phyloP scores from a whole-genome alignment of 2,797 vertebrate genomes.

The Gambusia yucatana region DNA sequence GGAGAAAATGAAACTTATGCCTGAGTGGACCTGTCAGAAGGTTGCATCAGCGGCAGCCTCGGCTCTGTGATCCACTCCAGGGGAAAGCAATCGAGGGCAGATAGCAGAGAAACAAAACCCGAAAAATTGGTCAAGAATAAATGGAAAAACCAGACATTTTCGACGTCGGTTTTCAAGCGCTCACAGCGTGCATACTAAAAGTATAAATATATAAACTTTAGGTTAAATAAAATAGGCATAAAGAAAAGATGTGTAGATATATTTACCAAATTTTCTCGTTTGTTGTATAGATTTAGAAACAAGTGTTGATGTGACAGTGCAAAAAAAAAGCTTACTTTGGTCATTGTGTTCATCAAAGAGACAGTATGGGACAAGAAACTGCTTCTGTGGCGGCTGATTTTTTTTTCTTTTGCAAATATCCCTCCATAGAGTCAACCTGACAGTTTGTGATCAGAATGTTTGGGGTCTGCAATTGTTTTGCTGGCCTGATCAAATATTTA shows the following conservation, averaged over 20 bases:
- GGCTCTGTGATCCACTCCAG: constrained; percentile 55
- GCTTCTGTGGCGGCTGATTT: too few relatives aligned
- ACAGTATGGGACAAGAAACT: too few relatives aligned
- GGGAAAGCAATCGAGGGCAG: constrained; percentile 56
- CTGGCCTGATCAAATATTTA: not conserved
- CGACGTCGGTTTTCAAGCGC: too few relatives aligned
- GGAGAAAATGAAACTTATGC: constrained; percentile 27
- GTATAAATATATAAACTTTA: too few relatives aligned
- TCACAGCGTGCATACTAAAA: too few relatives aligned
- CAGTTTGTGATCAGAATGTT: not conserved
- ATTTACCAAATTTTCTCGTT: not conserved
- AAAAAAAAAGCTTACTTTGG: not conserved
- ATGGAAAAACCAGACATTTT: too few relatives aligned
- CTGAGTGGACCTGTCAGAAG: constrained; percentile 33
- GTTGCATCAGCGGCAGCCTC: constrained; percentile 79
- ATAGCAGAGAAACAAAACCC: not conserved
- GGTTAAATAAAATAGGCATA: not conserved
- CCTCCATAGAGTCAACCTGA: too few relatives aligned
- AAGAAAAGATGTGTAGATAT: not conserved
- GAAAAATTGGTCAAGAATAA: too few relatives aligned
- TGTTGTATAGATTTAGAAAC: not conserved
- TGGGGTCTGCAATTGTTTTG: not conserved
- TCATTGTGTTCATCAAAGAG: too few relatives aligned
- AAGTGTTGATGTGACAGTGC: not conserved
- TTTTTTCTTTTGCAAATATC: too few relatives aligned